Base-by-base conservation (phyloP, 2,113 vertebrate species). In the Alligator mississippiensis region DNA sequence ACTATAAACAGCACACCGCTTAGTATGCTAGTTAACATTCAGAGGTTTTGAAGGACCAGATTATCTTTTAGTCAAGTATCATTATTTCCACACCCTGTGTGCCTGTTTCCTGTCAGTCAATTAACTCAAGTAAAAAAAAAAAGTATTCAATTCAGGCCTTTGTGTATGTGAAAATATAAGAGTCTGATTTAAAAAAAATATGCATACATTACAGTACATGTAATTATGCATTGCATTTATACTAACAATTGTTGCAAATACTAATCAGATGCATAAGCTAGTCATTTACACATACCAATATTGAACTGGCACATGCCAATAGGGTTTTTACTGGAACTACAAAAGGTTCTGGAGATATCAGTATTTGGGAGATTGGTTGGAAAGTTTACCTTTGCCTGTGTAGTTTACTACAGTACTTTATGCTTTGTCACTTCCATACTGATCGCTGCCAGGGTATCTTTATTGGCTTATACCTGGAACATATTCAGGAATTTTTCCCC, bases 281-380 rank as follows among this genome's bases (percentile, higher is more conserved):
- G 54, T 1, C 47, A 61, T 74, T 4, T 81, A 22, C 82, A 54
- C 0, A 4, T 3, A 6, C 9, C 28, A 30, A 21, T 68, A 80
- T 30, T 8, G 28, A 60, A 24, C 11, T 1, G 3, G 7, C 0
- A 0, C n/a, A 11, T 5, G 4, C 18, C 70, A n/a, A 15, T 34
- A 14, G 2, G 66, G 9, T 25, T 30, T 63, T 11, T 19, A 80
- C n/a, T 5, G 79, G 11, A 79, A 58, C 60, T 76, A 58, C 18
- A 28, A 76, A 28, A 11, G 2, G 14, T 72, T n/a, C 14, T 89
- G 80, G n/a, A 63, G 11, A 72, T 7, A 14, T 74, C 38, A 72
- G 38, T 6, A 34, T 9, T 75, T 57, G 88, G 60, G 0, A 0
- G 11, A 18, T 22, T 80, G 80, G 27, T 62, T 4, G 11, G 34